Base-by-base conservation (phyloP, 1,140 invertebrate species). In the Eueides isabella region DNA sequence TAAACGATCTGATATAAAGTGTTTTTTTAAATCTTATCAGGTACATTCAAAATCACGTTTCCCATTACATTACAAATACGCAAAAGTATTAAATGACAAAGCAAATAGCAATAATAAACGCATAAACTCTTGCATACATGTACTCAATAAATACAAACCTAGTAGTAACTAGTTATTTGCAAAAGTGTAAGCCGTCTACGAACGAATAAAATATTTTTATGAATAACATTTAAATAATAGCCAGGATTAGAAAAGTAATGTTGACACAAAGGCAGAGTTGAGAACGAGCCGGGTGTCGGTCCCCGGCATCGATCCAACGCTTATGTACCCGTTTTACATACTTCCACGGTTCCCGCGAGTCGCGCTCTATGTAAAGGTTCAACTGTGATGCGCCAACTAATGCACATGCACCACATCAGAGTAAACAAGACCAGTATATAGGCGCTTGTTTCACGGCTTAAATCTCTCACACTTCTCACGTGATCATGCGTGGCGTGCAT, bases 311-410 rank as follows among this genome's bases (percentile, higher is more conserved):
- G 90, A 92, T 92, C 89, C 89, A 82, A 79, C 81, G 84, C 87
- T 90, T 90, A 90, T 91, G 76, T 92, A 86, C 86, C 80, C 77
- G 83, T 82, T 88, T 88, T 90, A 90, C 88, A 92, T 90, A 89
- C 82, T 87, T 86, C 83, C 84, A 81, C 82, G 76, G 78, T 79
- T 80, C 83, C 87, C 86, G 81, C 83, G 80, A 85, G 72, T 86
- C 86, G 81, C 82, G 79, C 85, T 74, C 82, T 90, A 88, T 89
- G 87, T 91, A 86, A 86, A 86, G 88, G 88, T 89, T 86, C 82
- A 85, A 90, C 85, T 84, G 87, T 85, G 86, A 90, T 91, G 90
- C 87, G 87, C 89, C 87, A 92, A 90, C 87, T 81, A 80, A 89
- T 91, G 89, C 89, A 92, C 84, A 87, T 88, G 85, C 88, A 87